Evolutionary conservation across 2,113 vertebrate species (phyloP).

Genomic region (Furnarius figulus): DNA sequence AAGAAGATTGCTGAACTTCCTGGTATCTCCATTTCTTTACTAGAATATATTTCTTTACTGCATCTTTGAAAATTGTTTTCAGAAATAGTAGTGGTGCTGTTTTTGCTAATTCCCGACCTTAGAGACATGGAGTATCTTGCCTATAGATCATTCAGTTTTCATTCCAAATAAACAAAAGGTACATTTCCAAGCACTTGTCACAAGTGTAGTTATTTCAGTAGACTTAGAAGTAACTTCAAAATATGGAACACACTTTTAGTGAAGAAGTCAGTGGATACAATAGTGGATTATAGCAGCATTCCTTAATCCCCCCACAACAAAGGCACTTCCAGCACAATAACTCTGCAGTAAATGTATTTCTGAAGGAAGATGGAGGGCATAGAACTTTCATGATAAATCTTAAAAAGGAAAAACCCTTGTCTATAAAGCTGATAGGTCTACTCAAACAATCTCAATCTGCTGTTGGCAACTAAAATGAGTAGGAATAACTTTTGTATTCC

Average conservation of each 20-base stretch:
- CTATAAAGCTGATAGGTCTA: neutral
- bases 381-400: neutral
- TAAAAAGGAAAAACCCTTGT: neutral
- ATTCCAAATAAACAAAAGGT: neutral
- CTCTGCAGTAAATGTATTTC: neutral
- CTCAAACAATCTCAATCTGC: neutral
- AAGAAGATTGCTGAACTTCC: neutral
- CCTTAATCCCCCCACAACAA: neutral
- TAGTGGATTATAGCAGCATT: rapidly evolving
- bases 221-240: neutral
- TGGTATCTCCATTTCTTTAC: too few relatives aligned
- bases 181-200: neutral
- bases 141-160: neutral
- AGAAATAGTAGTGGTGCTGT: neutral
- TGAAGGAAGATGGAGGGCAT: neutral
- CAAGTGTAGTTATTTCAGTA: neutral
- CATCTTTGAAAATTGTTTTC: neutral
- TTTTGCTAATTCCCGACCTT: neutral
- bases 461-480: neutral
- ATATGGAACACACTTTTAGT: rapidly evolving
- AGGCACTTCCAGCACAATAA: neutral
- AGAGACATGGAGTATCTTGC: neutral
- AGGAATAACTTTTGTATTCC: neutral
- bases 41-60: neutral
- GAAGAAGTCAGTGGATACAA: neutral